phyloP scores from a whole-genome alignment of 1,140 invertebrate species.

The Scaptodrosophila lebanonensis region DNA sequence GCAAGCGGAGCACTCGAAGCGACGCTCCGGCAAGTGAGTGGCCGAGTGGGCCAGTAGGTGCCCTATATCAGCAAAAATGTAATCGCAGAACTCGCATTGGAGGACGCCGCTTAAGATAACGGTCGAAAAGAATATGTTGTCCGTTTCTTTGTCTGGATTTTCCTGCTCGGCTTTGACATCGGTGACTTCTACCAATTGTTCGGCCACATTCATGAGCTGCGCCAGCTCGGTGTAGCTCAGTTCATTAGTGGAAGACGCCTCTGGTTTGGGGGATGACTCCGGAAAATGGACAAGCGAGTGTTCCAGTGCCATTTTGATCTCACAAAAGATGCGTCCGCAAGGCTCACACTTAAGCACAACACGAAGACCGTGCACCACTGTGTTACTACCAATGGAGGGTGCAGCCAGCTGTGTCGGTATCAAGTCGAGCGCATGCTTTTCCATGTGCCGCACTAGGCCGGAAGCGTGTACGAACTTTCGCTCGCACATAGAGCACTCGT shows the following conservation, averaged over 20 bases:
- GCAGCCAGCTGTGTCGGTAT: constrained; percentile 37
- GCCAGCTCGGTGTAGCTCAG: too few relatives aligned
- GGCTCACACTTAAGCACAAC: constrained; percentile 51
- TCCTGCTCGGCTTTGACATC: background rate
- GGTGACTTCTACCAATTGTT: too few relatives aligned
- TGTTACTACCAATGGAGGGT: constrained; percentile 1
- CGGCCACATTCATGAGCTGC: too few relatives aligned
- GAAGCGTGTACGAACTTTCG: constrained; percentile 74
- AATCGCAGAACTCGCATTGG: constrained; percentile 81
- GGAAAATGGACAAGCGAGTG: constrained; percentile 43
- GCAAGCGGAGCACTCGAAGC: constrained; percentile 80
- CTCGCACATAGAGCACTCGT: constrained; percentile 71
- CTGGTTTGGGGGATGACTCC: too few relatives aligned
- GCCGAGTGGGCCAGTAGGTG: constrained; percentile 78
- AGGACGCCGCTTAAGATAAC: constrained; percentile 73
- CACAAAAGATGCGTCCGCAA: constrained; percentile 63
- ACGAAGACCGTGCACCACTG: constrained; percentile 22
- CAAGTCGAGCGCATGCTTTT: constrained; percentile 67
- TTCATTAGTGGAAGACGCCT: too few relatives aligned
- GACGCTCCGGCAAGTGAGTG: constrained; percentile 78
- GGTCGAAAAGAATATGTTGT: constrained; percentile 4
- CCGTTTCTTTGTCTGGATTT: background rate
- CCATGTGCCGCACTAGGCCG: constrained; percentile 70
- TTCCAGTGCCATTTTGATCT: constrained; percentile 31
- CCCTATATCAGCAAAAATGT: constrained; percentile 78